A percentile compares a stretch with the other conserved stretches of the same genome.
Conservation (phyloP, 2,113 vertebrate genomes). For the Platysteira castanea region DNA sequence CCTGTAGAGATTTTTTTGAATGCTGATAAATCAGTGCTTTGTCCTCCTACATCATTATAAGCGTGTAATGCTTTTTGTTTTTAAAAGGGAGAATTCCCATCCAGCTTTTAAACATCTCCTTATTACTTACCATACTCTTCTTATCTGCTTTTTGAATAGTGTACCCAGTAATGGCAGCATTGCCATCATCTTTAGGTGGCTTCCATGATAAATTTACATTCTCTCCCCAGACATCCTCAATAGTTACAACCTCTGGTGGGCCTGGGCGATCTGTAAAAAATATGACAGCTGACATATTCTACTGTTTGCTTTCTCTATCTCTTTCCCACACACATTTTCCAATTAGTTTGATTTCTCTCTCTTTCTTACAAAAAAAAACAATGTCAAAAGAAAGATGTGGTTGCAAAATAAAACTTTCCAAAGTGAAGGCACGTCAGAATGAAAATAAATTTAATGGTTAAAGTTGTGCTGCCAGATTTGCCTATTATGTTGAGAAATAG, state of each 20-base stretch:
- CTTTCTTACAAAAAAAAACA: neutral
- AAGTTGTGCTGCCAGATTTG: neutral
- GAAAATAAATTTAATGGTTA: neutral
- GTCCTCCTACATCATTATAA: neutral
- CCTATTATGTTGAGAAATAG: neutral
- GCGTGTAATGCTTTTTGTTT: neutral
- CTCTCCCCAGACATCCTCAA: conserved; percentile 94
- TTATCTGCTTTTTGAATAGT: conserved; percentile 99
- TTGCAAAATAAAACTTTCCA: neutral
- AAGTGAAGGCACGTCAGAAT: neutral
- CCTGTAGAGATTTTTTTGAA: neutral
- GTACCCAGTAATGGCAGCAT: conserved; percentile 92
- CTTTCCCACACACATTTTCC: neutral
- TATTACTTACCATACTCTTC: conserved; percentile 90
- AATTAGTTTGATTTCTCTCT: neutral
- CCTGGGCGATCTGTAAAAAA: conserved; percentile 85
- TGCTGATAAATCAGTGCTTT: neutral
- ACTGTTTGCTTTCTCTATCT: neutral
- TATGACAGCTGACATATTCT: neutral
- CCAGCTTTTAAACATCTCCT: neutral
- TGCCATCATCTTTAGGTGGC: conserved; percentile 90
- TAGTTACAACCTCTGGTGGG: conserved; percentile 85
- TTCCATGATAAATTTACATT: conserved; percentile 93
- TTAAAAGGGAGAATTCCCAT: neutral
- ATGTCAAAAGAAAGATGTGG: neutral